phyloP scores from a whole-genome alignment of 2,113 vertebrate species.

The Gavia stellata region DNA sequence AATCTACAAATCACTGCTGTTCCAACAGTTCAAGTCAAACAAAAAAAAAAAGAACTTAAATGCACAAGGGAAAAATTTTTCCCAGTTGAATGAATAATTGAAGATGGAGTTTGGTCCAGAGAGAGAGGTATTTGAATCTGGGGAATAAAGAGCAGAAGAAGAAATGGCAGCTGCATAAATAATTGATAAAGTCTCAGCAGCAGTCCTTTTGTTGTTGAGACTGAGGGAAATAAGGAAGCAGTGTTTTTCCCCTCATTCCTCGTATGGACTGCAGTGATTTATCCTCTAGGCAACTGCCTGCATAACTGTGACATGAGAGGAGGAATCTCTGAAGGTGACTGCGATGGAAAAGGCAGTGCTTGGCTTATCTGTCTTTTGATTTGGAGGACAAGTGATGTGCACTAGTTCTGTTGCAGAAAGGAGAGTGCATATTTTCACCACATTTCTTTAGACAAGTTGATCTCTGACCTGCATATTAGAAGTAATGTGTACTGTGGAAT shows the following conservation, averaged over 20 bases:
- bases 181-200: neutral
- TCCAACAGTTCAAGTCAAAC: neutral
- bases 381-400: neutral
- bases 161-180: slow-evolving; percentile 5
- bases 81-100: neutral
- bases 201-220: neutral
- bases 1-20: neutral
- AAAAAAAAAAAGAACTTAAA: neutral
- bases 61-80: neutral
- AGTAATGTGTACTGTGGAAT: neutral
- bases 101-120: neutral
- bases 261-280: neutral
- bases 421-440: neutral
- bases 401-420: neutral
- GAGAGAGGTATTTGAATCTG: neutral
- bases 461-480: neutral
- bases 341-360: neutral
- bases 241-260: neutral
- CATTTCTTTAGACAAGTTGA: neutral
- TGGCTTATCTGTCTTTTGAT: neutral
- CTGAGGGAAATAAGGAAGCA: neutral
- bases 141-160: neutral
- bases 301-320: neutral
- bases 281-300: neutral
- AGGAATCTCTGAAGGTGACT: neutral